Conservation (phyloP, 2,797 vertebrate genomes). For the Notolepis coatsorum region DNA sequence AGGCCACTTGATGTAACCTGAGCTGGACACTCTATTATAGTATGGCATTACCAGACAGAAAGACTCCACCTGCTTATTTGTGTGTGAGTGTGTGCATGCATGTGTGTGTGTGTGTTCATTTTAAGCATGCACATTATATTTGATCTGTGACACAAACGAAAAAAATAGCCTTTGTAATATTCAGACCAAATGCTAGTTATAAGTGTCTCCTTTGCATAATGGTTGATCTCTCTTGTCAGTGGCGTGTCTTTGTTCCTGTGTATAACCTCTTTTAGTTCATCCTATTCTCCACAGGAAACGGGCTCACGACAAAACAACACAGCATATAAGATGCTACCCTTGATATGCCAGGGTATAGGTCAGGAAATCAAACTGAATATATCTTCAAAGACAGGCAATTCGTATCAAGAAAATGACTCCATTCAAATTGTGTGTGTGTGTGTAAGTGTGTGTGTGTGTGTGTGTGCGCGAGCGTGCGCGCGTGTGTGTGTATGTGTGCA, state of each 20-base stretch:
- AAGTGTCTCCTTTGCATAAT: background rate
- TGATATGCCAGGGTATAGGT: slow-evolving; percentile 64
- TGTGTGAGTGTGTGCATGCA: background rate
- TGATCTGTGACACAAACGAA: background rate
- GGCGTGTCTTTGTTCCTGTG: slow-evolving; percentile 41
- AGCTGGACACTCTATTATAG: slow-evolving; percentile 22
- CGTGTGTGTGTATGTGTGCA: background rate
- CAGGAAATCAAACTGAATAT: slow-evolving; percentile 67
- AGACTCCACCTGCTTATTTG: background rate
- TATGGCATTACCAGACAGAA: slow-evolving; percentile 11
- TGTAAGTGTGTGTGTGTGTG: background rate
- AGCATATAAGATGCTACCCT: slow-evolving; percentile 37
- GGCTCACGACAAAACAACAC: slow-evolving; percentile 34
- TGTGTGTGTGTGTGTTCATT: background rate
- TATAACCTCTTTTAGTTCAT: slow-evolving; percentile 29
- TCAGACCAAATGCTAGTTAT: slow-evolving; percentile 6
- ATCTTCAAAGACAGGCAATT: slow-evolving; percentile 73
- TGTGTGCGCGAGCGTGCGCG: background rate
- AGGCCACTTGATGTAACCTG: slow-evolving; percentile 50
- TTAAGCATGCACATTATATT: background rate
- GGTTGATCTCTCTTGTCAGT: slow-evolving; percentile 17
- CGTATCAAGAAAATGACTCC: slow-evolving; percentile 73
- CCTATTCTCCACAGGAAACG: slow-evolving; percentile 38
- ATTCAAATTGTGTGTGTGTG: slow-evolving; percentile 55
- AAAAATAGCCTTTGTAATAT: background rate